Percentiles rank a stretch among this genome's conserved stretches.
phyloP scores from a whole-genome alignment of 2,113 vertebrate species.

The Myanophis thanlyinensis region DNA sequence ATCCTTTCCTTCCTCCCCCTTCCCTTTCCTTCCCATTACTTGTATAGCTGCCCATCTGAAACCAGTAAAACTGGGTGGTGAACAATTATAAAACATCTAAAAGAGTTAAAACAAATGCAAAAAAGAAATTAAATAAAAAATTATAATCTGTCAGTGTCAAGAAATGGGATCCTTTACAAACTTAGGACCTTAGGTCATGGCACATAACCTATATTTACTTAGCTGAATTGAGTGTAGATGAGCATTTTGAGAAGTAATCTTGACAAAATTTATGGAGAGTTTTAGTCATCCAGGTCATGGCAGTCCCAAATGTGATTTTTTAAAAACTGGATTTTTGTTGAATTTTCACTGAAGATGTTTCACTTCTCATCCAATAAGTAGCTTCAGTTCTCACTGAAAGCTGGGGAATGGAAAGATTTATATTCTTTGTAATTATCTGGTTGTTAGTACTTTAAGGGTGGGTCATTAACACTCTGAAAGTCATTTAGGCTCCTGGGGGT shows the following conservation, averaged over 20 bases:
- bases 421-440: background rate
- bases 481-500: background rate
- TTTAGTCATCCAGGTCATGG: background rate
- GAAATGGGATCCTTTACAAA: background rate
- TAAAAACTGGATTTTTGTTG: background rate
- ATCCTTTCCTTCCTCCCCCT: background rate
- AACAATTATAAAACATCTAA: background rate
- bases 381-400: background rate
- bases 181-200: background rate
- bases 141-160: background rate
- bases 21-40: background rate
- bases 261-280: background rate
- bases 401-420: background rate
- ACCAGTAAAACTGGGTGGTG: background rate
- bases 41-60: background rate
- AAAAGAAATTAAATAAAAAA: background rate
- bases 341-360: background rate
- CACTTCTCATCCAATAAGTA: background rate
- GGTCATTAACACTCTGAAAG: background rate
- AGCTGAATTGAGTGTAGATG: background rate
- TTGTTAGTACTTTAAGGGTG: background rate
- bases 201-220: background rate
- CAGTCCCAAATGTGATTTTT: background rate
- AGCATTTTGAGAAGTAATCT: background rate
- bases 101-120: background rate